These are phyloP conservation scores for Nasua narica DNA, from an alignment of 2,797 vertebrate genomes.

Conservation along the genomic window DNA sequence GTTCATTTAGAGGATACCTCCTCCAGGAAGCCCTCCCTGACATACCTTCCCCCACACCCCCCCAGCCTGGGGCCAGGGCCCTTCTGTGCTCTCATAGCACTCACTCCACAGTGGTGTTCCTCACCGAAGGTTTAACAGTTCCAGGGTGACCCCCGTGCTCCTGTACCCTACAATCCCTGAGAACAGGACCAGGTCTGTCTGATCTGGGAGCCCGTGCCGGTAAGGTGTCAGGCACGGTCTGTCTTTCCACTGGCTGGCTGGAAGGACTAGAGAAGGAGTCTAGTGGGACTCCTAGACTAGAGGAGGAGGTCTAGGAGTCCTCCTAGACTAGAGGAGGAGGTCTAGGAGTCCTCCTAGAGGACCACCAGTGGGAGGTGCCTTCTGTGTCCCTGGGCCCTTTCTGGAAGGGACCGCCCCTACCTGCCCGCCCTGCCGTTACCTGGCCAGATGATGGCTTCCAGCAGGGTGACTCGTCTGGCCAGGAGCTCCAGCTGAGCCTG, in stretches of 20 bases:
- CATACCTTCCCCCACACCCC: too few species aligned
- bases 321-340: too few species aligned
- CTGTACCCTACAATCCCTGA: neutral
- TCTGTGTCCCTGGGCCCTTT: constrained; percentile 39
- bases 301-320: too few species aligned
- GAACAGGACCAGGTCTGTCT: neutral
- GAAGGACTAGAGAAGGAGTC: neutral
- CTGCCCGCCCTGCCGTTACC: constrained; percentile 88
- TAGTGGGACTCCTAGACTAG: too few species aligned
- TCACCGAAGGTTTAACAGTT: neutral
- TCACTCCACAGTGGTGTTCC: neutral
- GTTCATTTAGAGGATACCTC: neutral
- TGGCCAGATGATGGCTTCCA: constrained; percentile 99
- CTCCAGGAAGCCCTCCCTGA: neutral
- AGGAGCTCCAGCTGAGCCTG: constrained; percentile 99
- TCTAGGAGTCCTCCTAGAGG: too few species aligned
- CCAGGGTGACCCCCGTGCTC: neutral
- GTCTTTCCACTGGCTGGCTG: neutral
- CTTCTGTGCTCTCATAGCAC: neutral
- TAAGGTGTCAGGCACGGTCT: neutral
- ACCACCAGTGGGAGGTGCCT: neutral
- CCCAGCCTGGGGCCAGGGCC: neutral
- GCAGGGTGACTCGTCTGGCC: constrained; percentile 98
- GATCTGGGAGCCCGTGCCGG: neutral
- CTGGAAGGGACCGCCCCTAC: constrained; percentile 56